phyloP scores from a whole-genome alignment of 2,888 invertebrate species.

The Netelia virgata region DNA sequence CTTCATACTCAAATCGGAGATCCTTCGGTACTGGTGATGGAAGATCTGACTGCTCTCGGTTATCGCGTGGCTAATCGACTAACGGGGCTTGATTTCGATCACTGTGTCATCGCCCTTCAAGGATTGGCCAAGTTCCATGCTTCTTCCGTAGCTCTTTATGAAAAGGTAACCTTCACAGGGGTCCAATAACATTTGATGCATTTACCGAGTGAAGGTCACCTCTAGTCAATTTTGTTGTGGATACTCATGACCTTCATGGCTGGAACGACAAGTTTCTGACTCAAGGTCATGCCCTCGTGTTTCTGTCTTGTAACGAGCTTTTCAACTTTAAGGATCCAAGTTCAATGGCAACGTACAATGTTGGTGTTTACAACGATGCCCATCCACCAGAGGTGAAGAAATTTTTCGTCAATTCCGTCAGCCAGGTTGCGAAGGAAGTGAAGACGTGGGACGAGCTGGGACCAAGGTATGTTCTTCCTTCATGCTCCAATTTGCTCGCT shows the following conservation, averaged over 20 bases:
- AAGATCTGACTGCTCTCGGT: constrained; percentile 86
- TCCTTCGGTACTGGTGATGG: constrained; percentile 84
- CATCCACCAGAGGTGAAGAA: constrained; percentile 57
- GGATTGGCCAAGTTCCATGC: constrained; percentile 87
- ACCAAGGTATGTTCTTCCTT: constrained; percentile 68
- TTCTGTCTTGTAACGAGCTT: constrained; percentile 1
- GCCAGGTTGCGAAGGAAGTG: constrained; percentile 53
- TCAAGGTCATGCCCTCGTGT: no score
- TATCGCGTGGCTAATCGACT: constrained; percentile 86
- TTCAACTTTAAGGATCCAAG: constrained; percentile 74
- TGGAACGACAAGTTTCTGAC: neutral
- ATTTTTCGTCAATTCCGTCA: constrained; percentile 65
- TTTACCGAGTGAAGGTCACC: neutral
- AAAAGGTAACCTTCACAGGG: constrained; percentile 84
- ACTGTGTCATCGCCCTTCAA: constrained; percentile 85
- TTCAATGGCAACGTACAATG: constrained; percentile 63
- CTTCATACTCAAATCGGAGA: constrained; percentile 79
- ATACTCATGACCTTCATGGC: neutral
- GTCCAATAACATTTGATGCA: neutral
- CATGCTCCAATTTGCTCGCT: neutral
- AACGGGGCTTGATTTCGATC: constrained; percentile 86
- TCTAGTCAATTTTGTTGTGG: no score
- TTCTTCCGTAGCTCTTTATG: constrained; percentile 85
- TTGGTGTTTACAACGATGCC: constrained; percentile 66
- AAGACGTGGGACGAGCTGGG: constrained; percentile 74